Evolutionary conservation across 2,113 vertebrate species (phyloP).

Genomic region (Anser cygnoides): DNA sequence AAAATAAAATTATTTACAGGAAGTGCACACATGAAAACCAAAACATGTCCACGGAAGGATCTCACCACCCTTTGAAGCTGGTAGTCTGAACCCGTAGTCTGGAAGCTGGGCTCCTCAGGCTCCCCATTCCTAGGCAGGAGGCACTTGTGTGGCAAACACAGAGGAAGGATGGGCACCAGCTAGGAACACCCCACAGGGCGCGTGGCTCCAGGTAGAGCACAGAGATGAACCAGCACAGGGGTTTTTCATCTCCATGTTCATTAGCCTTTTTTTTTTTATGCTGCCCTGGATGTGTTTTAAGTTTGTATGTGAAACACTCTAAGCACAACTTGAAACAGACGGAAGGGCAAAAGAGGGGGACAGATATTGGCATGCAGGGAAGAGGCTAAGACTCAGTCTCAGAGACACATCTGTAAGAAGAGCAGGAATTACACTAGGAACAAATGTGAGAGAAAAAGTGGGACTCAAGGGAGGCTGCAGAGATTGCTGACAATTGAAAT

Average conservation of each 20-base stretch:
- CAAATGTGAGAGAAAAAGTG: background rate
- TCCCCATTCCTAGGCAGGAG: background rate
- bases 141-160: background rate
- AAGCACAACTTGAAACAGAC: background rate
- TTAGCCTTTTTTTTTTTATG: background rate
- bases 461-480: background rate
- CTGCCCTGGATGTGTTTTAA: background rate
- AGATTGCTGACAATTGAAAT: background rate
- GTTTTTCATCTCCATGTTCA: rapidly evolving
- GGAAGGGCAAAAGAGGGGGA: background rate
- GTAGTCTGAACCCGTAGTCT: rapidly evolving
- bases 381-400: background rate
- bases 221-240: background rate
- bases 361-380: background rate
- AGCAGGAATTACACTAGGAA: background rate
- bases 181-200: background rate
- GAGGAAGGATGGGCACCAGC: background rate
- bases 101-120: background rate
- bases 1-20: background rate
- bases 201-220: background rate
- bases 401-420: background rate
- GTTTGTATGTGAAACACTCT: rapidly evolving
- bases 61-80: background rate
- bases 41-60: background rate
- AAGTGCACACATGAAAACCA: background rate